A percentile compares a stretch with the other conserved stretches of the same genome.
phyloP scores from a whole-genome alignment of 1,140 invertebrate genomes.

The Drosophila arawakana region DNA sequence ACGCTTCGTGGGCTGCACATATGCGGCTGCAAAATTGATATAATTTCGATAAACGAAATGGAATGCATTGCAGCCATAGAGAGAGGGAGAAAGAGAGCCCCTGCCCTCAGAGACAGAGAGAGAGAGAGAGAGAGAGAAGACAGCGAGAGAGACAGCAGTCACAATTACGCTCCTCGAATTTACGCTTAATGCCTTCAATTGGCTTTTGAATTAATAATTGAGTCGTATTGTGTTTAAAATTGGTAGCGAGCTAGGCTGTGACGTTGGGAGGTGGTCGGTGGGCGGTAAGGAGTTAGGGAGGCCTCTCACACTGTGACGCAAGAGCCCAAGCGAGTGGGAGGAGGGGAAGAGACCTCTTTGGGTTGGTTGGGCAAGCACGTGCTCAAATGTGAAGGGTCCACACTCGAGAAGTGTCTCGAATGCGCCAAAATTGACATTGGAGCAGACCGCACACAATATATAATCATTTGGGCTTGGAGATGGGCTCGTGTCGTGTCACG shows the following conservation, averaged over 20 bases:
- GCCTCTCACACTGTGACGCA: conserved; percentile 18
- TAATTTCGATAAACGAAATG: conserved; percentile 75
- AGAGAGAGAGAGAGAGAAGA: no score
- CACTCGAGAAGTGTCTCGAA: conserved; percentile 54
- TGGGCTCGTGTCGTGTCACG: neutral
- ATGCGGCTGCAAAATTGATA: conserved; percentile 60
- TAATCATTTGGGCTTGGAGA: conserved; percentile 28
- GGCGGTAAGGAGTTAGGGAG: neutral
- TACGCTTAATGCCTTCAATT: conserved; percentile 82
- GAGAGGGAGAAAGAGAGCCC: no score
- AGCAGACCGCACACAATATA: conserved; percentile 27
- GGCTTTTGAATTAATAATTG: conserved; percentile 83
- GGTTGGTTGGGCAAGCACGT: conserved; percentile 39
- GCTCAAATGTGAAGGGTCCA: conserved; percentile 39
- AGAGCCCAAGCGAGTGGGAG: neutral
- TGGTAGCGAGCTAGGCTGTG: conserved; percentile 1
- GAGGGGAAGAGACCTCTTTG: no score
- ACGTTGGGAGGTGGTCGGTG: no score
- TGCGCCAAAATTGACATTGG: conserved; percentile 61
- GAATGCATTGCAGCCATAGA: conserved; percentile 65
- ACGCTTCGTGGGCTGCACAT: conserved; percentile 12
- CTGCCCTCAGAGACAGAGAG: no score
- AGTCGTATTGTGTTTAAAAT: conserved; percentile 66
- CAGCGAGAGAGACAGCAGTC: conserved; percentile 1
- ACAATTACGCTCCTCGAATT: conserved; percentile 77